These are phyloP conservation scores for Callithrix jacchus DNA, from an alignment of 2,113 vertebrate species.

Conservation along the genomic window DNA sequence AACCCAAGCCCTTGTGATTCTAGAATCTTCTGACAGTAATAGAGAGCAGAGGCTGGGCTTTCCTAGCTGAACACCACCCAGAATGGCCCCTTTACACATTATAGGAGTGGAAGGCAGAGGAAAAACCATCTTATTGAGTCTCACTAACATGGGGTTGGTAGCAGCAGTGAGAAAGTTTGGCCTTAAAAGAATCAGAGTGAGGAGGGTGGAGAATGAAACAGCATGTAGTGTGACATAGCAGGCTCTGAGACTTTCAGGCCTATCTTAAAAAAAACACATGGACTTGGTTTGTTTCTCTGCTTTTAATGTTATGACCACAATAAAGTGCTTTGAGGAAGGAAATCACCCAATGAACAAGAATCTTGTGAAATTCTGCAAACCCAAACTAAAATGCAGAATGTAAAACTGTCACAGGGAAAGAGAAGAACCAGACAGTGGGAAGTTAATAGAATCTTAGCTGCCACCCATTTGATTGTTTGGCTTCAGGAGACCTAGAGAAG, in stretches of 20 bases:
- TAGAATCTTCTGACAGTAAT: not conserved
- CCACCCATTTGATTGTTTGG: not conserved
- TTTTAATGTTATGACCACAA: not conserved
- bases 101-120: not conserved
- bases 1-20: not conserved
- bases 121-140: not conserved
- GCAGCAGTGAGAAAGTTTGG: not conserved
- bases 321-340: not conserved
- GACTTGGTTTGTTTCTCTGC: not conserved
- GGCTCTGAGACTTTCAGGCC: accelerated
- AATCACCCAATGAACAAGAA: not conserved
- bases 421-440: not conserved
- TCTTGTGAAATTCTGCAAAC: not conserved
- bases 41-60: not conserved
- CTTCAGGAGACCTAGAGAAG: not conserved
- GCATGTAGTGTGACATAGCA: accelerated
- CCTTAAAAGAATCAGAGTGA: not conserved
- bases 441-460: not conserved
- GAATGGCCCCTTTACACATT: not conserved
- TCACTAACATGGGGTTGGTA: not conserved
- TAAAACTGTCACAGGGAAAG: not conserved
- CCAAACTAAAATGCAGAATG: not conserved
- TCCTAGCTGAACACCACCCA: not conserved
- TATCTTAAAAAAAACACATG: not conserved
- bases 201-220: not conserved